Evolutionary conservation across 2,113 vertebrate genomes (phyloP), one percentile per base, ranked within the genome.

Genomic region (Anhinga rufa): DNA sequence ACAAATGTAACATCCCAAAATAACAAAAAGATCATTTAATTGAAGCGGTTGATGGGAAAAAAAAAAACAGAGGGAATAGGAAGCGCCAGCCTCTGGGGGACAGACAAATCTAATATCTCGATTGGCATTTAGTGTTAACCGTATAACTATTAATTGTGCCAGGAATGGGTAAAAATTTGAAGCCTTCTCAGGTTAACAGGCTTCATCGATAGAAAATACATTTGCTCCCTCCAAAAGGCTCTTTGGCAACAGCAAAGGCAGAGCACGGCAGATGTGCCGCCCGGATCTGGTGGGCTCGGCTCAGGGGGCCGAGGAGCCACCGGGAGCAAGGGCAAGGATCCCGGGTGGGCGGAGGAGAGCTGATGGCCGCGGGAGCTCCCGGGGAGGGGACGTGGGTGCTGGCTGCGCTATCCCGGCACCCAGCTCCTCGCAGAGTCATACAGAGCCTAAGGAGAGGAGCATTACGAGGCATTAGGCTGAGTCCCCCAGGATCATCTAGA

Each of bases 101-200:
- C 82, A 91, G 92, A 88, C 49, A 94, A 95, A 97, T 94, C 54
- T 6, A 85, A 58, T 76, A 40, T 86, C 92, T 82, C 25, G 20
- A 97, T 77, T 72, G 74, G 87, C 17, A 7, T 94, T 96, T 93
- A 76, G 82, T 86, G 64, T 40, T 91, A 81, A 76, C 78, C 7
- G 17, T 34, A 58, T 10, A 40, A 32, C 90, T 97, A 97, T 95
- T 97, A 91, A 95, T 95, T 91, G 86, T 75, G 84, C 36, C 51
- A 55, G 88, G 80, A 84, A 90, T 13, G 17, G 82, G 88, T 95
- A 97, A 94, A 96, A 97, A 98, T 97, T 84, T 3, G 7, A 61
- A 90, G 84, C 51, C 84, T 83, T 4, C 65, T 93, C 80, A 22
- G 49, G 36, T 52, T 91, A 65, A 44, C 82, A 48, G 34, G 46